Evolutionary conservation across 2,797 vertebrate species (phyloP), one percentile per base, ranked within the genome.

Genomic region (Iguana delicatissima): DNA sequence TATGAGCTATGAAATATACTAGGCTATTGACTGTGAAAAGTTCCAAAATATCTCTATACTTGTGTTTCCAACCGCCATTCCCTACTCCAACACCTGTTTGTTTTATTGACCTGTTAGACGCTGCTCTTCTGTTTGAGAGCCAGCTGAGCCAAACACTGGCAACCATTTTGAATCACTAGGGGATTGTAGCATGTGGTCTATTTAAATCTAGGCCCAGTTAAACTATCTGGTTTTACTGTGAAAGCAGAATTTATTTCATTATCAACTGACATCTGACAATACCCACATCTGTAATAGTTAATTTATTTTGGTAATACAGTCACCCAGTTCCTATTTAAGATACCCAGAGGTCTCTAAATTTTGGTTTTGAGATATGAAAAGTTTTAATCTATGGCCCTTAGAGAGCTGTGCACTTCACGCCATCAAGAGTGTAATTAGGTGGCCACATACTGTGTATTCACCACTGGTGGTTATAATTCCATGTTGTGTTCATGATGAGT

Each of bases 1-100:
- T 92, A 84, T n/a, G 96, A 93, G 92, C 91, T 93, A 72, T 7
- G 5, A 86, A 94, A 94, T 16, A 79, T 52, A 84, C 74, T 32
- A 79, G 62, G 73, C 73, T 79, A 91, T 83, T 84, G 86, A 38
- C 62, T 88, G 74, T 35, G 62, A 72, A 87, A 84, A 84, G 73
- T n/a, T 62, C 85, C 94, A 72, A 89, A 89, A 84, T 67, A 84
- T 72, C 80, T 83, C 73, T 79, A 82, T 84, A 0, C 67, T 95
- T 95, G 82, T 92, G 86, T 82, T 95, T 93, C 85, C 12, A 74
- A 90, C 73, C 42, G 1, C 50, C 46, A 69, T 64, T 92, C 72
- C 42, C 79, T 88, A 77, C 84, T 12, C 64, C 72, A n/a, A 35
- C 81, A 88, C 80, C 90, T 91, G 85, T 84, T 87, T 91, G 50